phyloP scores from a whole-genome alignment of 1,140 invertebrate species.

The Idris sp. region DNA sequence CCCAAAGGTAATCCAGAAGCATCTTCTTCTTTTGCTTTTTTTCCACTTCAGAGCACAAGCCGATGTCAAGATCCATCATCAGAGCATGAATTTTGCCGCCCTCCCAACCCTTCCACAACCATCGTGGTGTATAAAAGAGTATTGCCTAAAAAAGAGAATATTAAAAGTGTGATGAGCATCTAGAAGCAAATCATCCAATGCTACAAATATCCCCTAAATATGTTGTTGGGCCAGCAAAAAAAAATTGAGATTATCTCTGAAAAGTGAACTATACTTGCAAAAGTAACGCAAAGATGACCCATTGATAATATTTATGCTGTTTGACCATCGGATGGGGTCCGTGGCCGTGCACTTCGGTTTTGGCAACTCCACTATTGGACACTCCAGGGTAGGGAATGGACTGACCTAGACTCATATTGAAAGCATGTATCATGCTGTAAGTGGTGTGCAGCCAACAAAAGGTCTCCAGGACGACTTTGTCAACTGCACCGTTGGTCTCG shows the following conservation, averaged over 20 bases:
- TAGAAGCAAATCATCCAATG: too few relatives aligned
- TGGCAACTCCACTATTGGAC: constrained; percentile 73
- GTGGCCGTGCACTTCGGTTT: constrained; percentile 71
- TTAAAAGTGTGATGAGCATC: too few relatives aligned
- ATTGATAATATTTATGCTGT: constrained; percentile 82
- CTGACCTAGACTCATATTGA: constrained; percentile 76
- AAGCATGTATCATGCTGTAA: constrained; percentile 81
- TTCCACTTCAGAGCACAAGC: constrained; percentile 85
- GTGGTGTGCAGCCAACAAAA: constrained; percentile 88
- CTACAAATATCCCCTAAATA: too few relatives aligned
- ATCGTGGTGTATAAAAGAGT: constrained; percentile 95
- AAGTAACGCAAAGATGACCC: constrained; percentile 83
- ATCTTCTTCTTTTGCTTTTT: constrained; percentile 87
- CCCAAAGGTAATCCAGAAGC: constrained; percentile 91
- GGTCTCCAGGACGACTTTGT: constrained; percentile 83
- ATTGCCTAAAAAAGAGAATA: constrained; percentile 90
- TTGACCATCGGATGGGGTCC: constrained; percentile 74
- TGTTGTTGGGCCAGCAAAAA: too few relatives aligned
- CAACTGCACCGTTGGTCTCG: constrained; percentile 80
- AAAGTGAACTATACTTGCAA: constrained; percentile 82
- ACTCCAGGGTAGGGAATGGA: constrained; percentile 80
- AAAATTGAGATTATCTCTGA: too few relatives aligned
- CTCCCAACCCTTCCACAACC: constrained; percentile 94
- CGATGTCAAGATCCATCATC: constrained; percentile 90
- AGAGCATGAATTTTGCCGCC: constrained; percentile 91